Evolutionary conservation across 2,113 vertebrate species (phyloP), one percentile per base, ranked within the genome.

Genomic region (Rhinichthys klamathensis): DNA sequence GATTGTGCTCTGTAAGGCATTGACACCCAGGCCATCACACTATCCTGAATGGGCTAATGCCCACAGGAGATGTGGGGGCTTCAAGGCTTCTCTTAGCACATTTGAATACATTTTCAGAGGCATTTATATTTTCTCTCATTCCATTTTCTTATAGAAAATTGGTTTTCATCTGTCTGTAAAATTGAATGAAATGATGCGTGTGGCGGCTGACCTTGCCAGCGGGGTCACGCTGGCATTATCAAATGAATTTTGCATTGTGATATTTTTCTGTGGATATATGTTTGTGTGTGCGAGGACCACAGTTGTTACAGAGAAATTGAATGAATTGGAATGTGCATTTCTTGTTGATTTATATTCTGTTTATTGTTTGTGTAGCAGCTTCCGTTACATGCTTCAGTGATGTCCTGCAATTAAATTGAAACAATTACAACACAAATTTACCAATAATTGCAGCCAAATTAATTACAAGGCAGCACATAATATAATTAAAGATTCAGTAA

Each of bases 131-230:
- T 85, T 80, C 72, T 78, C 41, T 83, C 46, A 84, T 86, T 87
- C 60, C 51, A 67, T 87, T 86, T 76, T 81, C 65, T 72, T 58
- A 80, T 81, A 78, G 80, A 69, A 83, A 82, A 87, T 69, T 86
- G 75, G 56, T 82, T 75, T 72, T 84, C 54, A 83, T 84, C 70
- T 75, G 49, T 69, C 74, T 80, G 73, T 85, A 82, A 85, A 89
- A 89, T 87, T 63, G 85, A 85, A 80, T 70, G 65, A 65, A 87
- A 87, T 87, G 86, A n/a, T 84, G 73, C 60, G 12, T 85, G 51
- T 35, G 30, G 44, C 7, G 65, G 76, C 18, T 61, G 76, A 76
- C 60, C 58, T 54, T 77, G 77, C 65, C 78, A 16, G 60, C 51
- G 38, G 30, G 61, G 65, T 82, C 72, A 85, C 10, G 60, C 35